Conservation (phyloP, 2,797 vertebrate species). For the Danio aesculapii region DNA sequence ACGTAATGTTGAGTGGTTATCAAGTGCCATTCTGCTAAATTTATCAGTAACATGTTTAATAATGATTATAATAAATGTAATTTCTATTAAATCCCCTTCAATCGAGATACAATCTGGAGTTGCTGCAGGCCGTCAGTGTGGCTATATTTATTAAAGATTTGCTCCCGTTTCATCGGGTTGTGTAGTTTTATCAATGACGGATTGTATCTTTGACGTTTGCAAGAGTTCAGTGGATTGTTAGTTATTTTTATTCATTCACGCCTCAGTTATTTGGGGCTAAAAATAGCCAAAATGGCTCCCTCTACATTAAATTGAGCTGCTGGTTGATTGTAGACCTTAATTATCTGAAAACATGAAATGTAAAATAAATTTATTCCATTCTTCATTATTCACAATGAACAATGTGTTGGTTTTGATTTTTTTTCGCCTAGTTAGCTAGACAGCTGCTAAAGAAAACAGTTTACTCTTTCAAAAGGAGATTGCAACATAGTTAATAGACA, state of each 20-base stretch:
- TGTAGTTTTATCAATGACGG: neutral
- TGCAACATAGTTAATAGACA: neutral
- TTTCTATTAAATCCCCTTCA: constrained; percentile 1
- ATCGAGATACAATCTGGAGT: neutral
- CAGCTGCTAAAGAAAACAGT: too few relatives aligned
- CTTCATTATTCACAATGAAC: neutral
- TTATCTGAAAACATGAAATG: neutral
- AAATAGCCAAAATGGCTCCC: constrained; percentile 2
- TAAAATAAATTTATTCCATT: constrained; percentile 23
- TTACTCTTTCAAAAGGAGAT: neutral
- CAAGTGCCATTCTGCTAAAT: constrained; percentile 17
- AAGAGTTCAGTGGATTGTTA: neutral
- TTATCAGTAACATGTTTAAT: neutral
- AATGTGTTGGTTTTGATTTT: neutral
- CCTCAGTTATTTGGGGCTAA: constrained; percentile 55
- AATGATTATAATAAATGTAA: constrained; percentile 13
- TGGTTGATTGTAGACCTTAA: neutral
- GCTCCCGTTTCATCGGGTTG: neutral
- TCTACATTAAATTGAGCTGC: neutral
- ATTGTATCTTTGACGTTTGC: neutral
- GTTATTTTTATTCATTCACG: constrained; percentile 59
- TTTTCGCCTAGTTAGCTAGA: neutral
- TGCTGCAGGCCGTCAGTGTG: neutral
- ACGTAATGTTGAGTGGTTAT: constrained; percentile 1
- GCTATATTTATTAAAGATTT: constrained; percentile 19